Conservation (phyloP, 2,113 vertebrate genomes). For the Microcebus tavaratra region DNA sequence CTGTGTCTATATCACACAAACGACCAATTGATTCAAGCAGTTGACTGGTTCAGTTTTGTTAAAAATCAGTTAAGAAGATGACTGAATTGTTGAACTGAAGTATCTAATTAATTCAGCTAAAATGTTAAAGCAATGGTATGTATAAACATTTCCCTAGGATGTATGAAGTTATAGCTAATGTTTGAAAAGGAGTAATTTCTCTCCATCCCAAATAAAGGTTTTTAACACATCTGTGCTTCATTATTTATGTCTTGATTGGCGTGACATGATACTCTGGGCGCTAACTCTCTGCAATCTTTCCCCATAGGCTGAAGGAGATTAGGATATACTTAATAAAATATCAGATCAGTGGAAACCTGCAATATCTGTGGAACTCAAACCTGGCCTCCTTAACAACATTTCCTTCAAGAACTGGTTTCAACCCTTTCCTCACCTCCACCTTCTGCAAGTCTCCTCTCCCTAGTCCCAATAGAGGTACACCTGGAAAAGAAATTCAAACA, state of each 20-base stretch:
- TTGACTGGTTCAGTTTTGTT: not conserved
- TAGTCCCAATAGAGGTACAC: not conserved
- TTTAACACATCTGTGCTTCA: not conserved
- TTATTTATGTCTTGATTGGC: not conserved
- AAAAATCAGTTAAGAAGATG: conserved; percentile 48
- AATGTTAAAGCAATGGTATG: conserved; percentile 3
- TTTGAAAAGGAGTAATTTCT: not conserved
- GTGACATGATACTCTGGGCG: not conserved
- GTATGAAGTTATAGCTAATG: not conserved
- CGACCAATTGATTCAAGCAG: not conserved
- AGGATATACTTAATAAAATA: not conserved
- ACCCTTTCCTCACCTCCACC: not conserved
- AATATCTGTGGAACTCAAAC: not conserved
- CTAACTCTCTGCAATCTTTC: not conserved
- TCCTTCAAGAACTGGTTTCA: not conserved
- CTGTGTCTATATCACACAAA: not conserved
- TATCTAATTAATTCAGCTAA: conserved; percentile 41
- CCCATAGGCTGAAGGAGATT: not conserved
- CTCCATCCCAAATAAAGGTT: not conserved
- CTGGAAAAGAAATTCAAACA: not conserved
- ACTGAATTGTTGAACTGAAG: conserved; percentile 25
- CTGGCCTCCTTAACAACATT: not conserved
- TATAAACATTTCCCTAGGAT: conserved; percentile 9
- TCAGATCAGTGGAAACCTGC: not conserved
- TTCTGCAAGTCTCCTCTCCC: not conserved